phyloP scores from a whole-genome alignment of 1,140 invertebrate species.

The Phymastichus coffea region DNA sequence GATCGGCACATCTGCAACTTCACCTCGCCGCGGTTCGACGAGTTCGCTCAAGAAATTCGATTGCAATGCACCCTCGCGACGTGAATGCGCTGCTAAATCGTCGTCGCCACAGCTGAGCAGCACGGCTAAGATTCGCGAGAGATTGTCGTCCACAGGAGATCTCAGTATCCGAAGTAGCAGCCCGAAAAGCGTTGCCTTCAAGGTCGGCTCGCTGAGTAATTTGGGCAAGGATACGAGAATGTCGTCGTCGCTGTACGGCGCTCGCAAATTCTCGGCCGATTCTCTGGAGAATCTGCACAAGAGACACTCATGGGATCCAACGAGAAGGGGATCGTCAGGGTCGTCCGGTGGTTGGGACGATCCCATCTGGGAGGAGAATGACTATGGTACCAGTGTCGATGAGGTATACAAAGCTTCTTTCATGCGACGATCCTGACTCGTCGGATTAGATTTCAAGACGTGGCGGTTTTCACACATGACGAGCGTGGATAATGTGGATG shows the following conservation, averaged over 20 bases:
- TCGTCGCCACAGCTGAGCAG: background rate
- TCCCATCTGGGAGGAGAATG: conserved; percentile 58
- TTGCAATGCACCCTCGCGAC: no score
- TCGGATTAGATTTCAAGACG: no score
- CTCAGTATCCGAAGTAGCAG: conserved; percentile 35
- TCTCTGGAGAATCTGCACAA: conserved; percentile 65
- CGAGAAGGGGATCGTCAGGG: conserved; percentile 61
- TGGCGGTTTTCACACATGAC: no score
- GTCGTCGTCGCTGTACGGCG: conserved; percentile 54
- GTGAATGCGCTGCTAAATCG: background rate
- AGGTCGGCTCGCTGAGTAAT: conserved; percentile 46
- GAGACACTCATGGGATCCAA: conserved; percentile 69
- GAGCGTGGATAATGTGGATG: no score
- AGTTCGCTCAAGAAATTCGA: conserved; percentile 59
- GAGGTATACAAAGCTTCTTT: conserved; percentile 35
- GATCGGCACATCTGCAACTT: conserved; percentile 20
- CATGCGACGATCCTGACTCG: no score
- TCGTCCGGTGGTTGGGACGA: conserved; percentile 62
- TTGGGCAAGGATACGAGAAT: conserved; percentile 42
- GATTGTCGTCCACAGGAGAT: conserved; percentile 22
- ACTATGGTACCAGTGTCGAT: conserved; percentile 20
- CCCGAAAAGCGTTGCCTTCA: conserved; percentile 45
- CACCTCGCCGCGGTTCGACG: conserved; percentile 40
- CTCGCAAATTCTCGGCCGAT: conserved; percentile 67
- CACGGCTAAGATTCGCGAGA: conserved; percentile 17